Evolutionary conservation across 2,113 vertebrate species (phyloP).

Genomic region (Scytalopus superciliaris): DNA sequence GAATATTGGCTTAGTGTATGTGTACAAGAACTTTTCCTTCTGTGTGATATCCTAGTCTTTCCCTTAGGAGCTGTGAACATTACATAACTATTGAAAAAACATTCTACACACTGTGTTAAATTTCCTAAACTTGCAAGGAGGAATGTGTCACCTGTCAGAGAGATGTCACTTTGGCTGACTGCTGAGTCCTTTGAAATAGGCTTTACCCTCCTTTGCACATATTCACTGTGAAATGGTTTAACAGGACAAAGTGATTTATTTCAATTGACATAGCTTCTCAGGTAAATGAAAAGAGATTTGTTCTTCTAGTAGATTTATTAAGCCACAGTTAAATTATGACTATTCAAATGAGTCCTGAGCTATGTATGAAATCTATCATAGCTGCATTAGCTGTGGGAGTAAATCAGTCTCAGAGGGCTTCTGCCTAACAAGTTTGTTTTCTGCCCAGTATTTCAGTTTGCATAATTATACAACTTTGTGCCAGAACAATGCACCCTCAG

Average conservation of each 20-base stretch:
- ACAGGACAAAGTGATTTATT: background rate
- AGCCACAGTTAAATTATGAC: background rate
- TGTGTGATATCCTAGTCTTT: constrained; percentile 32
- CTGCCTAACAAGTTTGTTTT: background rate
- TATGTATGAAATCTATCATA: background rate
- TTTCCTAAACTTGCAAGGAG: constrained; percentile 64
- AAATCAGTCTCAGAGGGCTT: background rate
- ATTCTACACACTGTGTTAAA: constrained; percentile 53
- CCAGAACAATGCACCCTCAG: background rate
- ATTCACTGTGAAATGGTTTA: background rate
- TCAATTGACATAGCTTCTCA: background rate
- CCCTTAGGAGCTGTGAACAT: constrained; percentile 62
- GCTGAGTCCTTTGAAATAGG: constrained; percentile 44
- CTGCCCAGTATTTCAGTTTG: background rate
- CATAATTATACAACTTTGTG: background rate
- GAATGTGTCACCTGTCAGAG: constrained; percentile 64
- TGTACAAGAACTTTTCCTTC: constrained; percentile 39
- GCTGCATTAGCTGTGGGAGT: background rate
- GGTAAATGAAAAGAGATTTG: background rate
- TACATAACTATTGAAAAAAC: constrained; percentile 29
- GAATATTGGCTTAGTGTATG: constrained; percentile 14
- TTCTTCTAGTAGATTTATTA: background rate
- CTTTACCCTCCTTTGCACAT: background rate
- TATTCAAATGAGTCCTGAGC: background rate
- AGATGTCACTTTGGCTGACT: constrained; percentile 65